Base-by-base conservation (phyloP, 1,140 invertebrate species). In the Drosophila teissieri region DNA sequence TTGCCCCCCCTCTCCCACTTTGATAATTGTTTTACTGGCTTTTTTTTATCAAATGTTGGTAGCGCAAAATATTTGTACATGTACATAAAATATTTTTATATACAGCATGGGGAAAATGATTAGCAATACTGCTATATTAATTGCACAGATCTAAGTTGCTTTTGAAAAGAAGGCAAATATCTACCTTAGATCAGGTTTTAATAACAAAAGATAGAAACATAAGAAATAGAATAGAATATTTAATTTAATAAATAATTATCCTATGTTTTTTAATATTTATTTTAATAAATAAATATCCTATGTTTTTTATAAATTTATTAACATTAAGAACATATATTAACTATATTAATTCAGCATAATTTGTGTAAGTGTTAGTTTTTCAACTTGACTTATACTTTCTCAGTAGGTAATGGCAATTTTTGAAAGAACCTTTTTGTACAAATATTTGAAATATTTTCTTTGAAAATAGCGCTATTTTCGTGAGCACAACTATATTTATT, bases 11-110 rank as follows among this genome's bases (percentile, higher is more conserved):
- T 27, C 65, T 54, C 63, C 15, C 36, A 27, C 42, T 39, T 48
- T 57, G 19, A 49, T 70, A 70, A 70, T 70, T 70, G 51, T 70
- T 70, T 70, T 70, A 48, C 24, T 17, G 36, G 37, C 44, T 36
- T 36, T 45, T 7, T 42, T 42, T 24, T 34, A 65, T 65, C 46
- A 70, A 45, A 62, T 39, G 24, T 55, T 44, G 17, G 27, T 54
- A 44, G 39, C 37, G 68, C 40, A 49, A 52, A 73, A 39, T 72
- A 63, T 52, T 58, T 48, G 51, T 62, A 31, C 62, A 36, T 57
- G 44, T 72, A 72, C 46, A 61, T 53, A 2, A 69, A 14, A 72
- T 52, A 61, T 56, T 61, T 53, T 55, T 65, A 65, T 22, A 45
- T 17, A 62, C 56, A 62, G 12, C 42, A 0, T 0, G 0, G 62